These are phyloP conservation scores for Tethya wilhelma DNA, from an alignment of 37 sponge, comb jelly and placozoan genomes.

Conservation along the genomic window DNA sequence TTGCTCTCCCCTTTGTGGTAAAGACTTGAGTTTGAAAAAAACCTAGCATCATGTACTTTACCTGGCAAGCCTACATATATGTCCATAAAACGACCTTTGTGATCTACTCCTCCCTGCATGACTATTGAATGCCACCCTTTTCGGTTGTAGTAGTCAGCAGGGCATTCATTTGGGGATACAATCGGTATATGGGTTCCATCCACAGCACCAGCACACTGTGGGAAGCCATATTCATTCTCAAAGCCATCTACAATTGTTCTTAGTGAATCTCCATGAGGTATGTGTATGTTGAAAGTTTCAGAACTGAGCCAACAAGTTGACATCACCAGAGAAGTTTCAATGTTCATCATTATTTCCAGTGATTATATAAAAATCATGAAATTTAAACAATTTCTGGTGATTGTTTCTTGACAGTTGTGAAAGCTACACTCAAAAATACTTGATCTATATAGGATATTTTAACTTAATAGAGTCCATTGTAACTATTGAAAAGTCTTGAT, in stretches of 20 bases:
- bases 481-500: too few relatives aligned
- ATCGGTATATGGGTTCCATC: constrained; percentile 51
- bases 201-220: constrained; percentile 42
- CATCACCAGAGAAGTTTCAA: too few relatives aligned
- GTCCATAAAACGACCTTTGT: constrained; percentile 16
- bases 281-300: too few relatives aligned
- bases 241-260: constrained; percentile 28
- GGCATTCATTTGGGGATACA: neutral
- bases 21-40: constrained; percentile 27
- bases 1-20: constrained; percentile 5
- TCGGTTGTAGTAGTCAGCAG: constrained; percentile 50
- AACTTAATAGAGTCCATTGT: too few relatives aligned
- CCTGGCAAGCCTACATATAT: constrained; percentile 39
- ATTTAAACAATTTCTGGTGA: too few relatives aligned
- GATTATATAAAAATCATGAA: too few relatives aligned
- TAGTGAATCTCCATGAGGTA: too few relatives aligned
- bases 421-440: too few relatives aligned
- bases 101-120: constrained; percentile 22
- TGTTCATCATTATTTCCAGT: too few relatives aligned
- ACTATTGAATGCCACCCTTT: constrained; percentile 28
- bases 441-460: too few relatives aligned
- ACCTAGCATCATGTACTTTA: constrained; percentile 46
- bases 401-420: too few relatives aligned
- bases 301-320: too few relatives aligned
- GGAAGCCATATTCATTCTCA: constrained; percentile 19